phyloP scores from a whole-genome alignment of 1,140 invertebrate species.

The Caerostris extrusa region DNA sequence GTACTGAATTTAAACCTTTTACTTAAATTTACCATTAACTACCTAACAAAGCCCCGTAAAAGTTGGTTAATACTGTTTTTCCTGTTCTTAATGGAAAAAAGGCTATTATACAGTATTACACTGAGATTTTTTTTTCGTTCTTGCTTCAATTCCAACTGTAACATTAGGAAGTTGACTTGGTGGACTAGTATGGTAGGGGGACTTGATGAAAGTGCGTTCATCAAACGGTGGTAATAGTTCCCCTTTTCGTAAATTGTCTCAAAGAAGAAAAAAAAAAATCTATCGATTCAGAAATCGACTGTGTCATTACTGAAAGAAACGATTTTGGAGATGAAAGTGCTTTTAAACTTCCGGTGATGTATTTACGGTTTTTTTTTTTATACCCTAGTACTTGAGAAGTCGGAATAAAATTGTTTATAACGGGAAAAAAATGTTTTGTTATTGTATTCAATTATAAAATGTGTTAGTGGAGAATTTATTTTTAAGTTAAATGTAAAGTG shows the following conservation, averaged over 20 bases:
- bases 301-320: conserved; percentile 2
- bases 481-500: too few species aligned
- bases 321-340: background rate
- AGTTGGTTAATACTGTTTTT: background rate
- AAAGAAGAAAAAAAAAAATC: background rate
- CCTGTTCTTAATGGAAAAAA: background rate
- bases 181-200: background rate
- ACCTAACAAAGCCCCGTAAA: background rate
- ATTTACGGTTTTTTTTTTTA: background rate
- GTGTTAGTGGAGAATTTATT: too few species aligned
- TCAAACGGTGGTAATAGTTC: conserved; percentile 30
- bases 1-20: too few species aligned
- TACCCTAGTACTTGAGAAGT: too few species aligned
- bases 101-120: background rate
- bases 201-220: background rate
- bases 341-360: background rate
- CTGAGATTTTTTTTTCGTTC: background rate
- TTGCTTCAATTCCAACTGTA: background rate
- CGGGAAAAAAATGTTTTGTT: background rate
- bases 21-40: too few species aligned
- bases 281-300: conserved; percentile 1
- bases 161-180: conserved; percentile 9
- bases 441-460: too few species aligned
- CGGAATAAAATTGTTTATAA: background rate
- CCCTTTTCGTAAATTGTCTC: background rate